Conservation (phyloP, 2,113 vertebrate species). For the Zapus hudsonius region DNA sequence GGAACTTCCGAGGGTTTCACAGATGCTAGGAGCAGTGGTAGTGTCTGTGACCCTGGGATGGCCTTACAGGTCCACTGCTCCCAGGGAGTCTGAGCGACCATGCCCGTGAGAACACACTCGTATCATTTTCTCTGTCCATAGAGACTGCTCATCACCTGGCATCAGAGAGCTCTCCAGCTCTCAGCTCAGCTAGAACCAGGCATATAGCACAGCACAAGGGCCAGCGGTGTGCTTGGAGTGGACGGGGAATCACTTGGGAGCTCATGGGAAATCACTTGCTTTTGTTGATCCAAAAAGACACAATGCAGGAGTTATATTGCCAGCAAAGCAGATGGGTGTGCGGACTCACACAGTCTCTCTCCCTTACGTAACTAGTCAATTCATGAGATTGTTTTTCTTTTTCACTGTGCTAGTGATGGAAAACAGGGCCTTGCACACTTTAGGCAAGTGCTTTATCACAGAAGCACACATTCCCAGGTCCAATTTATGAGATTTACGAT, state of each 20-base stretch:
- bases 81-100: neutral
- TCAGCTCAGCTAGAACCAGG: neutral
- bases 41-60: neutral
- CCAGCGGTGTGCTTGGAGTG: neutral
- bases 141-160: neutral
- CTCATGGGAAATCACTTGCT: neutral
- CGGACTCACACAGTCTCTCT: neutral
- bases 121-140: neutral
- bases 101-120: neutral
- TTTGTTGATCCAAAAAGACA: slow-evolving; percentile 10
- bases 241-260: neutral
- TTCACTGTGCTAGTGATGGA: neutral
- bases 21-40: neutral
- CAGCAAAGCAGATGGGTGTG: neutral
- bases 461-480: neutral
- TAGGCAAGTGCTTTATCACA: neutral
- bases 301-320: neutral
- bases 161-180: neutral
- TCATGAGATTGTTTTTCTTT: neutral
- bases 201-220: neutral
- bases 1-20: slow-evolving; percentile 11
- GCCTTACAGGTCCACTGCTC: neutral
- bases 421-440: neutral
- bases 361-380: neutral
- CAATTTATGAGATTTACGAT: neutral